Conservation (phyloP, 30 jellyfish, hydroid and myxozoan genomes). For the Hydractinia symbiolongicarpus region DNA sequence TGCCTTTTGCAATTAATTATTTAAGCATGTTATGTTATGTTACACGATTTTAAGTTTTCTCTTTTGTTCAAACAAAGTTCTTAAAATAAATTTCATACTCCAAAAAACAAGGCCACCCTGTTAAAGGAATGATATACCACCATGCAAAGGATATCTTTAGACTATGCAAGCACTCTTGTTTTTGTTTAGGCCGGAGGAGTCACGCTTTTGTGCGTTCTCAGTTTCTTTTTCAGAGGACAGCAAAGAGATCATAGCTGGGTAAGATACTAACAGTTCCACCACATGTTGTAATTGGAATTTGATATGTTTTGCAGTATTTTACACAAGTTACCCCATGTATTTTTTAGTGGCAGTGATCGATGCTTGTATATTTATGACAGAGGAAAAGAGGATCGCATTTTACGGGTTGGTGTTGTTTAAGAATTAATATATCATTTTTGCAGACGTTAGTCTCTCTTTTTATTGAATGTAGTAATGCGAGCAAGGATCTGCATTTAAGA, state of each 20-base stretch:
- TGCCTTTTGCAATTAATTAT: too few species aligned
- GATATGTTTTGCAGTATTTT: too few species aligned
- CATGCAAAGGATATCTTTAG: constrained; percentile 12
- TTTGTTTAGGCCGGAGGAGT: constrained; percentile 58
- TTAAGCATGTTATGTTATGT: too few species aligned
- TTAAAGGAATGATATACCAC: neutral
- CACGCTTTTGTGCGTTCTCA: constrained; percentile 88
- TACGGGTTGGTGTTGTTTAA: constrained; percentile 10
- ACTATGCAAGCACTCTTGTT: neutral
- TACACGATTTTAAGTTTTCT: too few species aligned
- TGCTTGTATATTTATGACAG: constrained; percentile 75
- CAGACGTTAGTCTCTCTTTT: neutral
- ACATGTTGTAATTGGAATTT: neutral
- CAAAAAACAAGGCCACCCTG: too few species aligned
- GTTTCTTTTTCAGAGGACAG: constrained; percentile 78
- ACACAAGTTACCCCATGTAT: neutral
- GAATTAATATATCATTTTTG: neutral
- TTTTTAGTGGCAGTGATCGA: constrained; percentile 78
- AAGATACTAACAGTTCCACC: neutral
- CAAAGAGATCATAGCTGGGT: constrained; percentile 94
- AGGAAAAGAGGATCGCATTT: constrained; percentile 61
- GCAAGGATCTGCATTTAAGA: too few species aligned
- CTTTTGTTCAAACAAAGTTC: too few species aligned
- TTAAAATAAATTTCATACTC: too few species aligned
- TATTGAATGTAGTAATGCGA: neutral